A percentile compares a stretch with the other conserved stretches of the same genome.
These are phyloP conservation scores for Donacobius atricapilla DNA, from an alignment of 2,113 vertebrate species.

Conservation along the genomic window DNA sequence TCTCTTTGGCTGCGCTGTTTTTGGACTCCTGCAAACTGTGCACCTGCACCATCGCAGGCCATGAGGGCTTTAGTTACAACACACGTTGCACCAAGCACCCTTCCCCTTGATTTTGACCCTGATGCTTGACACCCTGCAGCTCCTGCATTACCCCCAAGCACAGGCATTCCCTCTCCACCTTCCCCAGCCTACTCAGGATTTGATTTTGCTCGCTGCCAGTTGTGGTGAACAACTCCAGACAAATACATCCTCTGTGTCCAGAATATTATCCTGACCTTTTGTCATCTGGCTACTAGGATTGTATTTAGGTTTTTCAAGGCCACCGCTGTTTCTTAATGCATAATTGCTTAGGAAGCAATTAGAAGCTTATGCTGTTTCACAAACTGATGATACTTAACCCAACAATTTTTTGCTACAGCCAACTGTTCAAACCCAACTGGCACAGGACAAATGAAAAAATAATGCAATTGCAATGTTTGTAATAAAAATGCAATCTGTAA, in stretches of 20 bases:
- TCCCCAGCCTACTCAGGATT: not conserved
- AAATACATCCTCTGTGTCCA: not conserved
- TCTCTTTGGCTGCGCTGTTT: not conserved
- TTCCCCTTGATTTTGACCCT: not conserved
- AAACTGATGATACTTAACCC: not conserved
- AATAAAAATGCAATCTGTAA: not conserved
- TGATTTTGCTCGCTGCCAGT: not conserved
- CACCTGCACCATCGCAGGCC: not conserved
- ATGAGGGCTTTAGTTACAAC: not conserved
- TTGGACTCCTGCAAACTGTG: not conserved
- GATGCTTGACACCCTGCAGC: not conserved
- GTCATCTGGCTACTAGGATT: not conserved
- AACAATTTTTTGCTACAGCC: not conserved
- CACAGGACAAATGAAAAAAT: not conserved
- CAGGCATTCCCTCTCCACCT: not conserved
- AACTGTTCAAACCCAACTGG: not conserved
- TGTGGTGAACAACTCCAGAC: not conserved
- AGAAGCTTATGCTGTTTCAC: not conserved
- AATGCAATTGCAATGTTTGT: not conserved
- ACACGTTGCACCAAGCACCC: not conserved
- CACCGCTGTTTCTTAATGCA: not conserved
- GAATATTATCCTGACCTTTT: not conserved
- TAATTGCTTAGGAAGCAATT: not conserved
- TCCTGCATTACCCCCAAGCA: not conserved
- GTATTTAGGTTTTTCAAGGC: not conserved